These are phyloP conservation scores for Murina feae DNA, from an alignment of 2,113 vertebrate species.

Conservation along the genomic window DNA sequence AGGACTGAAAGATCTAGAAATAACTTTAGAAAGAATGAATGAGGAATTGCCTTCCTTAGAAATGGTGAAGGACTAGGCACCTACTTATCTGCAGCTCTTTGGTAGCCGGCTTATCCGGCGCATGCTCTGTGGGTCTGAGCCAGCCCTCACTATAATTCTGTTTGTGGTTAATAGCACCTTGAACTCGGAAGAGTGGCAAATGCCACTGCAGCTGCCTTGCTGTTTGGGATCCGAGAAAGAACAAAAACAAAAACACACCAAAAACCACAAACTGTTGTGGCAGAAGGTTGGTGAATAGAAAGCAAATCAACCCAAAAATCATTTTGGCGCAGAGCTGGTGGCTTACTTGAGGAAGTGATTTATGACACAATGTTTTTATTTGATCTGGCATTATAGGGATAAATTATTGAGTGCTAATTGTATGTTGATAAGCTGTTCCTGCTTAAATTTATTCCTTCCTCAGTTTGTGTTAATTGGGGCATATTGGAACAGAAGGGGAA, in stretches of 20 bases:
- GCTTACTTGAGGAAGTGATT: constrained; percentile 67
- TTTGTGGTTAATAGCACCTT: constrained; percentile 39
- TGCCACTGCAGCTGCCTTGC: not conserved
- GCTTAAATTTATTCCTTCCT: constrained; percentile 71
- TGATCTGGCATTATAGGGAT: constrained; percentile 54
- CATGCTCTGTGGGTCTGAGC: not conserved
- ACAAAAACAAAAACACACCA: not conserved
- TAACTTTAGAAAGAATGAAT: not conserved
- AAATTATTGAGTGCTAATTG: constrained; percentile 69
- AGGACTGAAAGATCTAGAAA: not conserved
- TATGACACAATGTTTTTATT: constrained; percentile 71
- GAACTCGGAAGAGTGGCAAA: constrained; percentile 19
- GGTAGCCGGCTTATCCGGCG: not conserved
- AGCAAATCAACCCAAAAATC: constrained; percentile 51
- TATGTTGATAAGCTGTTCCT: constrained; percentile 65
- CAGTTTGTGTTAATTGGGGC: constrained; percentile 49
- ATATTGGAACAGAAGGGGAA: constrained; percentile 46
- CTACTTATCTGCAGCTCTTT: not conserved
- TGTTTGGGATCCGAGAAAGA: not conserved
- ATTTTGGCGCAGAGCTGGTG: constrained; percentile 20
- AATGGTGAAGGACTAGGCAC: not conserved
- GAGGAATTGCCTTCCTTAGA: not conserved
- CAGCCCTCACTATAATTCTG: not conserved
- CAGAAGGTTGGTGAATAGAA: constrained; percentile 50
- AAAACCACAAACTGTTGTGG: not conserved